Percentiles rank a stretch among this genome's conserved stretches.
These are phyloP conservation scores for Listrodromus nycthemerus DNA, from an alignment of 2,888 invertebrate species.

Conservation along the genomic window DNA sequence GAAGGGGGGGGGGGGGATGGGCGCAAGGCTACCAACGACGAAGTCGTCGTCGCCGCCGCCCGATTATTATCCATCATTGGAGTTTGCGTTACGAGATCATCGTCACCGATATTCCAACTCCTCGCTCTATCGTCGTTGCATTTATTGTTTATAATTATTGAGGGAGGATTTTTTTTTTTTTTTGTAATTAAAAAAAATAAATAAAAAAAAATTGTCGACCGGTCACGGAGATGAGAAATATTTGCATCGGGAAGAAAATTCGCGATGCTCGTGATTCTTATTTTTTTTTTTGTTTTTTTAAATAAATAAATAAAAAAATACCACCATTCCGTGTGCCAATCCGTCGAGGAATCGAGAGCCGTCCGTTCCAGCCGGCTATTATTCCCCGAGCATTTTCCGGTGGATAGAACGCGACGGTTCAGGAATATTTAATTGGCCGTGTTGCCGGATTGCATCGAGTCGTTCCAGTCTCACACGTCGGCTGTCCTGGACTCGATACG, in stretches of 20 bases:
- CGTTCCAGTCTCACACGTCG: constrained; percentile 17
- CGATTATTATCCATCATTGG: constrained; percentile 82
- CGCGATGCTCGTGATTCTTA: too few species aligned
- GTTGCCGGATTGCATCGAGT: constrained; percentile 52
- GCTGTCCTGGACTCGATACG: constrained; percentile 68
- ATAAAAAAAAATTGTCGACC: too few species aligned
- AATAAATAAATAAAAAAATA: too few species aligned
- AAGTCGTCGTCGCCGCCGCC: constrained; percentile 73
- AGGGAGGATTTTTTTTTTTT: too few species aligned
- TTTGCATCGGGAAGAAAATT: too few species aligned
- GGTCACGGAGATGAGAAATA: too few species aligned
- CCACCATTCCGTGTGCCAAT: too few species aligned
- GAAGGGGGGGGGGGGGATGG: constrained; percentile 59
- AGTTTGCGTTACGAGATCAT: constrained; percentile 73
- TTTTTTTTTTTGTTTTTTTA: too few species aligned
- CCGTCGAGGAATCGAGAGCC: too few species aligned
- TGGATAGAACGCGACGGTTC: not conserved
- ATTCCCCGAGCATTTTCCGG: too few species aligned
- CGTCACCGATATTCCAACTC: constrained; percentile 78
- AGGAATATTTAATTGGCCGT: constrained; percentile 77
- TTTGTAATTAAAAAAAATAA: not conserved
- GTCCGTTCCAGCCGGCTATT: too few species aligned
- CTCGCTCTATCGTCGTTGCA: constrained; percentile 74
- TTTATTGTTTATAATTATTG: constrained; percentile 54
- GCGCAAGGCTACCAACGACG: constrained; percentile 81